These are phyloP conservation scores for Galerucella calmariensis DNA, from an alignment of 2,888 invertebrate species.

Conservation along the genomic window DNA sequence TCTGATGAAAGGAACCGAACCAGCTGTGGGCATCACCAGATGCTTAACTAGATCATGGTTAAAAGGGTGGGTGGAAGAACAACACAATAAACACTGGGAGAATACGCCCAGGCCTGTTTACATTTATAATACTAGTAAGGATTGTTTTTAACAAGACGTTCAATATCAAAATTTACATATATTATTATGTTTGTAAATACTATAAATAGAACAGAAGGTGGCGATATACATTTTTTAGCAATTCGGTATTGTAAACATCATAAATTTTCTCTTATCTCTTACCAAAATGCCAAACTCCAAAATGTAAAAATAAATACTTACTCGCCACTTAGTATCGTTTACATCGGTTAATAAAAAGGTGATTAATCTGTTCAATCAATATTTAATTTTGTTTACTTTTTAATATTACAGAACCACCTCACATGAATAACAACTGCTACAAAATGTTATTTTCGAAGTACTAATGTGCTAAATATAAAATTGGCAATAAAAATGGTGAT, in stretches of 20 bases:
- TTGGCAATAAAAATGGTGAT: background rate
- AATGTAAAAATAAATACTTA: background rate
- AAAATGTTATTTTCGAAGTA: conserved; percentile 2
- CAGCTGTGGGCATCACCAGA: too few relatives aligned
- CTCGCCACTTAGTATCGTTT: background rate
- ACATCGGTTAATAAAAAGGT: background rate
- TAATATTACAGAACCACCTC: background rate
- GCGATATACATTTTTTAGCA: background rate
- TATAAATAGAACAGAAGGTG: background rate
- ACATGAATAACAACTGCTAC: background rate
- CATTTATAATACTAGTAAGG: too few relatives aligned
- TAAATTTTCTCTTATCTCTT: conserved; percentile 4
- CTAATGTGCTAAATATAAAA: background rate
- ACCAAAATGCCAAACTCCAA: background rate
- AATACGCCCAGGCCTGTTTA: too few relatives aligned
- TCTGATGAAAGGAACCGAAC: too few relatives aligned
- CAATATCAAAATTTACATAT: too few relatives aligned
- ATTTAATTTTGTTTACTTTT: background rate
- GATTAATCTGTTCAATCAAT: background rate
- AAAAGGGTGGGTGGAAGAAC: too few relatives aligned
- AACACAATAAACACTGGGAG: too few relatives aligned
- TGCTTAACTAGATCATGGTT: too few relatives aligned
- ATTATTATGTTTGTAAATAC: background rate
- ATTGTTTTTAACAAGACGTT: too few relatives aligned
- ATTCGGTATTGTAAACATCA: background rate